Evolutionary conservation across 2,797 vertebrate genomes (phyloP).

Genomic region (Micrastur ruficollis): DNA sequence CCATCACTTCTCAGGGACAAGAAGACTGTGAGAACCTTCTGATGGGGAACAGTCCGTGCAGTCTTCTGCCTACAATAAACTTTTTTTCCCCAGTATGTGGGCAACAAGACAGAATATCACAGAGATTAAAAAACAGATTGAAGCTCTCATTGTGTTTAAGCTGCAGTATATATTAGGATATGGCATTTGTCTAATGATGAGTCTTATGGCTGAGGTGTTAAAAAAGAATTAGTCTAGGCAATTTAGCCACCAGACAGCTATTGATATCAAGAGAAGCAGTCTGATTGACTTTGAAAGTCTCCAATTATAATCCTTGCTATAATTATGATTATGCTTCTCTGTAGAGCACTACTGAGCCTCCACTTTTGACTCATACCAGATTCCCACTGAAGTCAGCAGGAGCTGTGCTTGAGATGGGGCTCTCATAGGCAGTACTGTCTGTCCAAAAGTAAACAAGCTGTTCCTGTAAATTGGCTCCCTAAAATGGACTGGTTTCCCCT

Average conservation of each 20-base stretch:
- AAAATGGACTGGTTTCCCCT: not conserved
- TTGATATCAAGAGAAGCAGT: conserved; percentile 8
- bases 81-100: conserved; percentile 2
- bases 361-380: conserved; percentile 45
- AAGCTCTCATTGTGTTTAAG: conserved; percentile 61
- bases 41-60: conserved; percentile 2
- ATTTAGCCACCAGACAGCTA: conserved; percentile 34
- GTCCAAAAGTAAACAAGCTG: conserved; percentile 6
- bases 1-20: not conserved
- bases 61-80: conserved; percentile 32
- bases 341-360: conserved; percentile 8
- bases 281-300: conserved; percentile 52
- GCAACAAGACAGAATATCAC: conserved; percentile 42
- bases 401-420: not conserved
- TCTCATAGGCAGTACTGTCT: not conserved
- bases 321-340: conserved; percentile 22
- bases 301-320: not conserved
- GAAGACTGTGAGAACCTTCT: not conserved
- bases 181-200: conserved; percentile 60
- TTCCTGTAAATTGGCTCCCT: conserved; percentile 33
- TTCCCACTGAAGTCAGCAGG: conserved; percentile 52
- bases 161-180: conserved; percentile 45
- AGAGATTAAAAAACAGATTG: conserved; percentile 55
- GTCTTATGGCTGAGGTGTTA: conserved; percentile 53
- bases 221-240: conserved; percentile 45